Evolutionary conservation across 1,140 invertebrate species (phyloP).

Genomic region (Manduca sexta): DNA sequence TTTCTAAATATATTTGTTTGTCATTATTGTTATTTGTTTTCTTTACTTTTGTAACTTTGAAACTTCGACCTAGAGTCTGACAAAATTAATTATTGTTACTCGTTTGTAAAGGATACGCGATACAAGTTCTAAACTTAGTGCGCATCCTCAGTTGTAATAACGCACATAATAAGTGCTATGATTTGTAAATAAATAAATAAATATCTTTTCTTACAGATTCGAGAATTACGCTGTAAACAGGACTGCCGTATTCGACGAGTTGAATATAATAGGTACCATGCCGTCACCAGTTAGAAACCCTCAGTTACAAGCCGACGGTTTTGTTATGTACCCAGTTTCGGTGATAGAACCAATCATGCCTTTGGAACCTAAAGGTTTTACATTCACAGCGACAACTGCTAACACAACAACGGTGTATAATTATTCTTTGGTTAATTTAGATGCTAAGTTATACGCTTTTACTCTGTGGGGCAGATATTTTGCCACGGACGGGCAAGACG

Average conservation of each 20-base stretch:
- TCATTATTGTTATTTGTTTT: too few relatives aligned
- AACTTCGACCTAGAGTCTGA: too few relatives aligned
- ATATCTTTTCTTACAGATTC: constrained; percentile 35
- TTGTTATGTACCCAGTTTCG: constrained; percentile 46
- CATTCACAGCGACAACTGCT: constrained; percentile 15
- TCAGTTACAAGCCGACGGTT: constrained; percentile 28
- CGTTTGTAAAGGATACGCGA: too few relatives aligned
- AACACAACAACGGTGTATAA: constrained; percentile 16
- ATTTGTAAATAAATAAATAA: not conserved
- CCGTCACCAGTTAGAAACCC: constrained; percentile 29
- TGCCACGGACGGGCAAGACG: constrained; percentile 33
- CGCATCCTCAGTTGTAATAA: too few relatives aligned
- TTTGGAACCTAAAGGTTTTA: constrained; percentile 35
- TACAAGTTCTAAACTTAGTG: too few relatives aligned
- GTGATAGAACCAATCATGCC: constrained; percentile 48
- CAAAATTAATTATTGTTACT: too few relatives aligned
- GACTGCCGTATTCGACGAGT: constrained; percentile 43
- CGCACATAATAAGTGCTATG: too few relatives aligned
- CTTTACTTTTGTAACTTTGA: too few relatives aligned
- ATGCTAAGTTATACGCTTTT: constrained; percentile 41
- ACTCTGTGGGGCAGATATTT: constrained; percentile 53
- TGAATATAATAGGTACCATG: constrained; percentile 37
- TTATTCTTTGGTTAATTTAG: constrained; percentile 22
- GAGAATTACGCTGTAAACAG: constrained; percentile 28
- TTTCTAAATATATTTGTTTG: too few relatives aligned